A percentile compares a stretch with the other conserved stretches of the same genome.
phyloP scores from a whole-genome alignment of 2,888 invertebrate genomes.

The Tortrix viridana region DNA sequence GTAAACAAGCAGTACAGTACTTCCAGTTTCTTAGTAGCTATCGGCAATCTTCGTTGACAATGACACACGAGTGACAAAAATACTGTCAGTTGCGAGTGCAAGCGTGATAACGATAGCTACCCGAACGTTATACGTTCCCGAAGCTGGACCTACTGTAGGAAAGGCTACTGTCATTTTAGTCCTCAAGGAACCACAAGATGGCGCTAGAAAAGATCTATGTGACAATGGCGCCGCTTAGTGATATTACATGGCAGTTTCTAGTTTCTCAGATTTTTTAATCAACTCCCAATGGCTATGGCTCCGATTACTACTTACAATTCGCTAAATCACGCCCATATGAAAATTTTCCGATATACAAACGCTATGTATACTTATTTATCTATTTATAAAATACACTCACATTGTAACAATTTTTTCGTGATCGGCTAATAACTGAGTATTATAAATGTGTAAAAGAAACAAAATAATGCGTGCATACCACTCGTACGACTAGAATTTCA shows the following conservation, averaged over 20 bases:
- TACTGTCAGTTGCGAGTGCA: no score
- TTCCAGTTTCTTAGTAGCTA: no score
- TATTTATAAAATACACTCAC: conserved; percentile 77
- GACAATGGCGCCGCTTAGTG: background rate
- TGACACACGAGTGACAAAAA: no score
- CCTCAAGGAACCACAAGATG: background rate
- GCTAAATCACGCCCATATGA: conserved; percentile 73
- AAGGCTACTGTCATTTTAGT: conserved; percentile 17
- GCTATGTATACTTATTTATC: conserved; percentile 72
- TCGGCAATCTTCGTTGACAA: no score
- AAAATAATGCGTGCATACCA: conserved; percentile 69
- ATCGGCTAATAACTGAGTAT: conserved; percentile 54
- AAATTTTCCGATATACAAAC: conserved; percentile 75
- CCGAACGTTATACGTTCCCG: no score
- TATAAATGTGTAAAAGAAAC: conserved; percentile 36
- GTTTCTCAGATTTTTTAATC: conserved; percentile 40
- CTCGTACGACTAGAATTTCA: conserved; percentile 74
- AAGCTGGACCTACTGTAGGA: no score
- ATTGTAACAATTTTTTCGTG: conserved; percentile 69
- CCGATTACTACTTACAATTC: conserved; percentile 60
- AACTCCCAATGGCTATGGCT: conserved; percentile 55
- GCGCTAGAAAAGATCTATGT: background rate
- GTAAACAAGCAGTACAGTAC: conserved; percentile 13
- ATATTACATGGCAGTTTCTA: background rate
- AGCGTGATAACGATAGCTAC: no score